phyloP scores from a whole-genome alignment of 2,113 vertebrate genomes.

The Xiphias gladius region DNA sequence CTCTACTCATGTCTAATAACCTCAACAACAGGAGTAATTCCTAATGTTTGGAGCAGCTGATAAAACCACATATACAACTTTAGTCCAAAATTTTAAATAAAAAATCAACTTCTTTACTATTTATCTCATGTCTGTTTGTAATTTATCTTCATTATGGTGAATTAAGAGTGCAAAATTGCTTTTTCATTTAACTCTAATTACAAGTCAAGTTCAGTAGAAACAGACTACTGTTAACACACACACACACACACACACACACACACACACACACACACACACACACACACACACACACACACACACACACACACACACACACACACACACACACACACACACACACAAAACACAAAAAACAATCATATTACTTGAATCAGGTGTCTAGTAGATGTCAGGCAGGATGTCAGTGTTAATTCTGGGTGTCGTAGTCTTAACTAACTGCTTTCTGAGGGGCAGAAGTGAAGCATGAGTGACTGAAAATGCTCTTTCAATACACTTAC shows the following conservation, averaged over 20 bases:
- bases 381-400: conserved; percentile 23
- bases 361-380: no score
- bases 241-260: no score
- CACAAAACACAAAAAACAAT: no score
- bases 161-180: conserved; percentile 28
- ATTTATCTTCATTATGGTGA: conserved; percentile 20
- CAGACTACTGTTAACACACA: background rate
- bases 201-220: conserved; percentile 14
- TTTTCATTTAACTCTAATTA: conserved; percentile 41
- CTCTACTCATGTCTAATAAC: conserved; percentile 42
- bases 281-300: no score
- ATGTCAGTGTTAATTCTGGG: conserved; percentile 52
- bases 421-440: conserved; percentile 46
- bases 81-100: conserved; percentile 1
- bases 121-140: conserved; percentile 6
- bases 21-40: conserved; percentile 45
- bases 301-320: no score
- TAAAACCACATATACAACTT: conserved; percentile 22
- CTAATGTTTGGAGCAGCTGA: conserved; percentile 22
- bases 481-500: conserved; percentile 13
- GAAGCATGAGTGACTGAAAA: conserved; percentile 23
- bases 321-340: no score
- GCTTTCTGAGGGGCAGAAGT: conserved; percentile 8
- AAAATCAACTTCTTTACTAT: conserved; percentile 23
- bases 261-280: no score